Evolutionary conservation across 2,113 vertebrate species (phyloP).

Genomic region (Pungitius pungitius): DNA sequence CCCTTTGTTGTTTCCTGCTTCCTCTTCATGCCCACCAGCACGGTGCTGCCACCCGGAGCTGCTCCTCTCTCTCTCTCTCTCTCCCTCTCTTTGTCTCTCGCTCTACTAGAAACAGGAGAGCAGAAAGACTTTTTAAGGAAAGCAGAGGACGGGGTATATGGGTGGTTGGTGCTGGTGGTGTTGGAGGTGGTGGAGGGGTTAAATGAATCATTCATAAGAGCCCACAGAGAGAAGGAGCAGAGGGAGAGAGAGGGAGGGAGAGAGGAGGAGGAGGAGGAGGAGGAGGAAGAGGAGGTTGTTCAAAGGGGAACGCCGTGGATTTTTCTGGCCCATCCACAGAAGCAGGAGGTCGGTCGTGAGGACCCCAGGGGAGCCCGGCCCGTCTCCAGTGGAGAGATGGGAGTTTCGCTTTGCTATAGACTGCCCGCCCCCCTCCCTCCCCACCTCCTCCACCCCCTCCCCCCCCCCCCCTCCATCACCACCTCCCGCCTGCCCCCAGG

Average conservation of each 20-base stretch:
- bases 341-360: conserved; percentile 78
- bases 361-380: conserved; percentile 64
- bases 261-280: conserved; percentile 59
- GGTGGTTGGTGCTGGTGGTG: conserved; percentile 62
- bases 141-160: conserved; percentile 36
- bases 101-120: conserved; percentile 42
- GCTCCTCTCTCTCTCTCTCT: not conserved
- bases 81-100: too few relatives aligned
- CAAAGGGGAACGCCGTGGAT: conserved; percentile 80
- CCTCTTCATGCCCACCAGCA: conserved; percentile 11
- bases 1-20: conserved; percentile 69
- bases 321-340: conserved; percentile 78
- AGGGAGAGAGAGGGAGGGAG: conserved; percentile 52
- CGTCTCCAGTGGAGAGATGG: conserved; percentile 55
- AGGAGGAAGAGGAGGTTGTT: conserved; percentile 74
- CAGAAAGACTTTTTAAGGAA: conserved; percentile 37
- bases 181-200: conserved; percentile 67
- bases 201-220: conserved; percentile 85
- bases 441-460: conserved; percentile 3
- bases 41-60: not conserved
- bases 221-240: conserved; percentile 77
- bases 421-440: conserved; percentile 33
- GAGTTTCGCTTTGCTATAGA: conserved; percentile 38
- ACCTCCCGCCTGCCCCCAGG: conserved; percentile 62
- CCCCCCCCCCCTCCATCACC: not conserved